Evolutionary conservation across 2,888 invertebrate species (phyloP).

Genomic region (Erebia ligea): DNA sequence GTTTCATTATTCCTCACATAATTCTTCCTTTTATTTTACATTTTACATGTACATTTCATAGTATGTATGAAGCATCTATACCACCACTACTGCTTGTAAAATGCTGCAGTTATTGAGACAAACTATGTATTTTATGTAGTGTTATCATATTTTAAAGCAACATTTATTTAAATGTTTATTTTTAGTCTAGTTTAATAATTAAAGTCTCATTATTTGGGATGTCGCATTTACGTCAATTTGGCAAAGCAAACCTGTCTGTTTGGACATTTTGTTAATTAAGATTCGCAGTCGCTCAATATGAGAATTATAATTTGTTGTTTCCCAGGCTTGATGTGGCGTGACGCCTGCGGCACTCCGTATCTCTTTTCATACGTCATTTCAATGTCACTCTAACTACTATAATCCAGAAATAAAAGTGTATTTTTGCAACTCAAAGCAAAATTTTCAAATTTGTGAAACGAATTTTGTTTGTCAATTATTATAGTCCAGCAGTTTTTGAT

Average conservation of each 20-base stretch:
- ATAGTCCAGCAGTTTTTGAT: conserved; percentile 23
- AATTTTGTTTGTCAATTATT: conserved; percentile 29
- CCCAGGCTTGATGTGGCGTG: conserved; percentile 56
- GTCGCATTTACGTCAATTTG: conserved; percentile 35
- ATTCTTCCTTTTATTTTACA: too few relatives aligned
- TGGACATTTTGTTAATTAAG: conserved; percentile 40
- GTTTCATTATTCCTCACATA: too few relatives aligned
- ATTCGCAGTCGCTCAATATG: conserved; percentile 38
- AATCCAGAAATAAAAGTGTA: conserved; percentile 41
- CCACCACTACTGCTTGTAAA: too few relatives aligned
- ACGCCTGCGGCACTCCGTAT: conserved; percentile 51
- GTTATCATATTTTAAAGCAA: not conserved
- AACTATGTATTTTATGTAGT: too few relatives aligned
- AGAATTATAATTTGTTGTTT: conserved; percentile 55
- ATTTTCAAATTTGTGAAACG: conserved; percentile 23
- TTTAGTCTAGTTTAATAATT: conserved; percentile 12
- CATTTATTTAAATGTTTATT: not conserved
- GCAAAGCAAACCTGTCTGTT: conserved; percentile 37
- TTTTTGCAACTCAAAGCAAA: conserved; percentile 25
- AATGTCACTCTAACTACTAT: conserved; percentile 58
- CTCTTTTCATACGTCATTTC: conserved; percentile 55
- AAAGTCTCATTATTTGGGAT: conserved; percentile 16
- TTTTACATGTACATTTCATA: too few relatives aligned
- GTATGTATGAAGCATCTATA: too few relatives aligned
- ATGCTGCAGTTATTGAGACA: too few relatives aligned